Evolutionary conservation across 2,888 invertebrate genomes (phyloP), one percentile per base, ranked within the genome.

Genomic region (Lithophane semibrunnea): DNA sequence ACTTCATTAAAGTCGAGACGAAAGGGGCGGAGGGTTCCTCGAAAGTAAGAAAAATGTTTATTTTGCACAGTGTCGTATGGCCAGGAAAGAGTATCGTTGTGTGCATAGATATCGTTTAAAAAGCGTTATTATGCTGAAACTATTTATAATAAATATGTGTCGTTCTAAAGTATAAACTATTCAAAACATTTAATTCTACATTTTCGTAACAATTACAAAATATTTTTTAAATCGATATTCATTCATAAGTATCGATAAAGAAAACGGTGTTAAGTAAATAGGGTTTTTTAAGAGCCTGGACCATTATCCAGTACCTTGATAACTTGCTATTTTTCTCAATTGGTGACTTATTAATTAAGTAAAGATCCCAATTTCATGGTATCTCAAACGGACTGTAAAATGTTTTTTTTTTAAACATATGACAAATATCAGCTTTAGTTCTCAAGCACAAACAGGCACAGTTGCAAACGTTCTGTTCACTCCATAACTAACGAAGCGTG

Each of bases 1-100:
- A n/a, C 29, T 56, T 70, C 82, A 82, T 80, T 82, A 82, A 82
- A 56, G 24, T 49, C 13, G 4, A 13, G 24, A 67, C 37, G 42
- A n/a, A 24, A 52, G 52, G 4, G 12, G 29, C 3, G 29, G 29
- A 2, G 1, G 9, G 21, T 9, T 29, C 21, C 29, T 67, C 18
- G 66, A 29, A 49, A 18, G 3, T 49, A 24, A 18, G 18, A 18
- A 49, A 47, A 12, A 47, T 18, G 18, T 3, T 29, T 24, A 12
- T 49, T 66, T 21, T 2, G 29, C 66, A 3, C 24, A 21, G 3
- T 29, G 13, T 9, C 13, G 8, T 29, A 21, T 8, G 21, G 1
- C 10, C 7, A 12, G 8, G 3, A 13, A 42, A 0, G 10, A n/a
- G 54, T 54, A 21, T 54, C 10, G 3, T 5, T 24, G 12, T 24